Evolutionary conservation across 2,888 invertebrate species (phyloP), one percentile per base, ranked within the genome.

Genomic region (Rambutsinella grinnellia): DNA sequence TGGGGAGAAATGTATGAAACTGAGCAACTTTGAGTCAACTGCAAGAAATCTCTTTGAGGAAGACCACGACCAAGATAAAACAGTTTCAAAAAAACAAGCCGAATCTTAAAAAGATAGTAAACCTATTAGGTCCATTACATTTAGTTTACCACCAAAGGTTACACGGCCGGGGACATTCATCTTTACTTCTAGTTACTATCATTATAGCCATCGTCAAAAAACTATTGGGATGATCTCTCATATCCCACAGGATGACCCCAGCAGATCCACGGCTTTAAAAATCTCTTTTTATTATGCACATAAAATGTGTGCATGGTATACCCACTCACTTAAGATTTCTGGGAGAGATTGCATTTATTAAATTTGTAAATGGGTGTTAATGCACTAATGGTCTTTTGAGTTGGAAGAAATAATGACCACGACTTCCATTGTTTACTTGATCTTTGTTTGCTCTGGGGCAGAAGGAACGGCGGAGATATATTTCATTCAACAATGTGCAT

Each of bases 351-450:
- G 69, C 60, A 69, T 69, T 69, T 69, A 69, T 69, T 69, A 69
- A 69, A 69, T 69, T 69, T 69, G 69, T 69, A 69, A 69, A 69
- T 69, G 69, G 69, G 69, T 69, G 69, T 69, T 69, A 69, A 69
- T 69, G 69, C 69, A 69, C 69, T 69, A 69, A 69, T 69, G 69
- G 69, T 26, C 69, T 53, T 69, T 69, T 69, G 60, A 69, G 69
- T 60, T 60, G 69, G 60, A 61, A 69, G 60, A 36, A 61, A 60
- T 69, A 69, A 69, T 69, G 69, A 69, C 69, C 69, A 69, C 69
- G 69, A 69, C 60, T 69, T 69, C 13, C 49, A 60, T 60, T 69
- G 69, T 69, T 69, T 53, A 51, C 68, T 58, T 58, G 67, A 21
- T 57, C 54, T 24, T 26, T 56, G n/a, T 57, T 68, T 15, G 27